Percentiles rank a stretch among this genome's conserved stretches.
Evolutionary conservation across 1,140 invertebrate species (phyloP).

Genomic region (Bombus confusus): DNA sequence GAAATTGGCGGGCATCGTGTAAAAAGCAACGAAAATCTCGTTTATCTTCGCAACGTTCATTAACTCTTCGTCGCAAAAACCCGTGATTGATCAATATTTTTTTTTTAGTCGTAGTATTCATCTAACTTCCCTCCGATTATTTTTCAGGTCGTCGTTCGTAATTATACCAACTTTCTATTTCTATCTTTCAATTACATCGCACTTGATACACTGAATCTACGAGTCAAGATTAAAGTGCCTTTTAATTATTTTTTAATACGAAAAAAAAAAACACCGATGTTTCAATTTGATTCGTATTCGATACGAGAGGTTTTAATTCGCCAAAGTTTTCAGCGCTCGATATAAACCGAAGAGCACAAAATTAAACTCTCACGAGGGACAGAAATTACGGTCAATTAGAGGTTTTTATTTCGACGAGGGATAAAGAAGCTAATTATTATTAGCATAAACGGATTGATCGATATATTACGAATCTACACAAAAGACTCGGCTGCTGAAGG

Average conservation of each 20-base stretch:
- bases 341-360: too few relatives aligned
- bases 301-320: too few relatives aligned
- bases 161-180: constrained; percentile 11
- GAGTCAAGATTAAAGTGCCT: background rate
- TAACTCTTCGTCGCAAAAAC: constrained; percentile 6
- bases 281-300: background rate
- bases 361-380: too few relatives aligned
- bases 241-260: background rate
- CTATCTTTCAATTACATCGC: background rate
- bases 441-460: too few relatives aligned
- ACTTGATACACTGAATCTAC: background rate
- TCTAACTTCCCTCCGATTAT: background rate
- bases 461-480: too few relatives aligned
- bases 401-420: too few relatives aligned
- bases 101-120: background rate
- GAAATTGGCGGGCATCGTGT: background rate
- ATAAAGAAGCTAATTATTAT: too few relatives aligned
- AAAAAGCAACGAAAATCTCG: constrained; percentile 18
- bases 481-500: too few relatives aligned
- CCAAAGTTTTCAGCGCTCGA: too few relatives aligned
- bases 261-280: too few relatives aligned
- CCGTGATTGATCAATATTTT: constrained; percentile 14
- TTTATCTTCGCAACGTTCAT: constrained; percentile 16
- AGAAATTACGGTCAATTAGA: too few relatives aligned
- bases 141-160: background rate